A percentile compares a stretch with the other conserved stretches of the same genome.
Conservation (phyloP, 2,888 invertebrate species). For the Xestia xanthographa region DNA sequence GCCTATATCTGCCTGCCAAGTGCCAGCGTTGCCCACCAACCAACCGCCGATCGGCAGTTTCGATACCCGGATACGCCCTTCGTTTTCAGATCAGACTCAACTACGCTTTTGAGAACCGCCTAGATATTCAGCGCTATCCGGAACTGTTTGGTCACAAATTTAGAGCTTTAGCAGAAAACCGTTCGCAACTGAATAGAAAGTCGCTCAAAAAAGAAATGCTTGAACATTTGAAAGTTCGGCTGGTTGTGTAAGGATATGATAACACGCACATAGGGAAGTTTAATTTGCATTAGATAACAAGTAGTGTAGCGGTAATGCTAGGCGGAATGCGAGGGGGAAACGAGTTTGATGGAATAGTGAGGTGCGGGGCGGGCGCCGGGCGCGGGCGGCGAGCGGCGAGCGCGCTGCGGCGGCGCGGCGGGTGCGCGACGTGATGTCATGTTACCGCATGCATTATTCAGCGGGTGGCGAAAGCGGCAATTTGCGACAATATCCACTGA, state of each 20-base stretch:
- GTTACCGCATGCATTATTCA: slow-evolving; percentile 90
- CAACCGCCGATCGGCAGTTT: slow-evolving; percentile 48
- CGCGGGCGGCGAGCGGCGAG: slow-evolving; percentile 71
- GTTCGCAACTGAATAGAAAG: slow-evolving; percentile 64
- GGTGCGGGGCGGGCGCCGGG: slow-evolving; percentile 67
- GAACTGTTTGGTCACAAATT: slow-evolving; percentile 43
- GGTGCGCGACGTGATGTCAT: slow-evolving; percentile 87
- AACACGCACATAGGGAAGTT: slow-evolving; percentile 75
- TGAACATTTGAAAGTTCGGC: slow-evolving; percentile 71
- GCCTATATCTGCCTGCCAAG: slow-evolving; percentile 76
- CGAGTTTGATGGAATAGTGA: slow-evolving; percentile 73
- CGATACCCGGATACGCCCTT: slow-evolving; percentile 29
- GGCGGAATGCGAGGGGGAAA: slow-evolving; percentile 75
- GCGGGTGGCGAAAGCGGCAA: slow-evolving; percentile 90
- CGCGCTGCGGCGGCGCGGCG: slow-evolving; percentile 69
- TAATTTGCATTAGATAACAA: slow-evolving; percentile 78
- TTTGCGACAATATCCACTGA: slow-evolving; percentile 90
- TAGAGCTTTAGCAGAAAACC: slow-evolving; percentile 49
- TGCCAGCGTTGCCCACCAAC: slow-evolving; percentile 69
- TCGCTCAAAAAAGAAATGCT: slow-evolving; percentile 58
- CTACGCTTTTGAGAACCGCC: slow-evolving; percentile 18
- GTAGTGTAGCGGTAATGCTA: slow-evolving; percentile 72
- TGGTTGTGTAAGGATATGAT: slow-evolving; percentile 75
- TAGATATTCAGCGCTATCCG: slow-evolving; percentile 23
- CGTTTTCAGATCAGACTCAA: slow-evolving; percentile 23